Evolutionary conservation across 2,888 invertebrate species (phyloP).

Genomic region (Steinernema scapterisci): DNA sequence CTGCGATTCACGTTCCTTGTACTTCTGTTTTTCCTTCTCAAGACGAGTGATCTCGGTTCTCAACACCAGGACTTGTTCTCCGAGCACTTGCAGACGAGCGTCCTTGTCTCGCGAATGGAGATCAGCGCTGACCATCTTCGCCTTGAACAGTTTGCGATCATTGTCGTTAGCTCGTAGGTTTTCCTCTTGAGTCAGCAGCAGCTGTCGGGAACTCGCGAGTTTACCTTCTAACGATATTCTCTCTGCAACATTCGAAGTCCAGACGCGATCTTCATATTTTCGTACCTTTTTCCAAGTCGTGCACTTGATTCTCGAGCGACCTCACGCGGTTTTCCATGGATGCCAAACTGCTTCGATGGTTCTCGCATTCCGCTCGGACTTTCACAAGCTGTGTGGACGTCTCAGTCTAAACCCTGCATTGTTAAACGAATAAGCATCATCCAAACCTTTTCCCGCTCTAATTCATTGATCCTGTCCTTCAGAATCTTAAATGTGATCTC

Average conservation of each 20-base stretch:
- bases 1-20: not conserved
- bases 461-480: slow-evolving; percentile 5
- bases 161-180: slow-evolving; percentile 34
- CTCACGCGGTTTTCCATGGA: slow-evolving; percentile 1
- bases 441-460: slow-evolving; percentile 13
- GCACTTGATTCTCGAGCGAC: slow-evolving; percentile 14
- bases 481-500: slow-evolving; percentile 20
- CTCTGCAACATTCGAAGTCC: not conserved
- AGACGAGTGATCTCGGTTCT: slow-evolving; percentile 6
- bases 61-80: slow-evolving; percentile 12
- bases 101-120: slow-evolving; percentile 37
- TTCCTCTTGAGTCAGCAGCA: slow-evolving; percentile 33
- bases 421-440: not conserved
- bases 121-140: slow-evolving; percentile 36
- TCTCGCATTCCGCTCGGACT: not conserved
- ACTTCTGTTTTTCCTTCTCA: not conserved
- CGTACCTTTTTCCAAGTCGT: not conserved
- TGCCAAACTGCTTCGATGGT: not conserved
- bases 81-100: slow-evolving; percentile 30
- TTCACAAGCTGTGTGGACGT: not conserved
- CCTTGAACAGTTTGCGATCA: slow-evolving; percentile 32
- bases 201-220: slow-evolving; percentile 30
- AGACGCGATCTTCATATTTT: not conserved
- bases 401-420: not conserved
- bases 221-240: slow-evolving; percentile 11